Percentiles rank a stretch among this genome's conserved stretches.
phyloP scores from a whole-genome alignment of 2,797 vertebrate species.

The Mus spretus region DNA sequence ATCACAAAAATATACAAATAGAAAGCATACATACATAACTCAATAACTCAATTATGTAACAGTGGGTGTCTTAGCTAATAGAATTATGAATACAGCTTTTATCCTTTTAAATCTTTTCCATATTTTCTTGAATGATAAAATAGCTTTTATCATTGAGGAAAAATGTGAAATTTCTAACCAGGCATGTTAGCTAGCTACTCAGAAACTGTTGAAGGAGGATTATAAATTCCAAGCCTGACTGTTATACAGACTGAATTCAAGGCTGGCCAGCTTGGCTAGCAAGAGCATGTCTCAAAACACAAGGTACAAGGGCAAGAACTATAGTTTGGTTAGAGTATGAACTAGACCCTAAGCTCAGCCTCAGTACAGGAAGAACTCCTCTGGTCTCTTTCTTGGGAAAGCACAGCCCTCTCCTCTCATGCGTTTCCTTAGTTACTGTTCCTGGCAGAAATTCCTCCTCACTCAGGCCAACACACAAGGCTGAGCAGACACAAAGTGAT shows the following conservation, averaged over 20 bases:
- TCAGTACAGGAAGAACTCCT: background rate
- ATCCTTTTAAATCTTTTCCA: background rate
- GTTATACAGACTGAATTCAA: background rate
- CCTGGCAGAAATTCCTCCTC: background rate
- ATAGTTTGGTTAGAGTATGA: background rate
- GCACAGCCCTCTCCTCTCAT: background rate
- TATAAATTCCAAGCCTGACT: background rate
- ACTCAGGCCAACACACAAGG: background rate
- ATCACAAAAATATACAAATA: background rate
- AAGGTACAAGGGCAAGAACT: background rate
- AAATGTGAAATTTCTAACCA: background rate
- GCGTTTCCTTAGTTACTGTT: background rate
- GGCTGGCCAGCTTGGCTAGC: background rate
- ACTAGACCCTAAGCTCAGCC: background rate
- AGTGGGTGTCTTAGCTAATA: background rate
- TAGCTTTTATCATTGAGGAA: background rate
- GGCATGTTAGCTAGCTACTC: background rate
- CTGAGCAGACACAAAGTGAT: background rate
- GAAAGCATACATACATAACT: background rate
- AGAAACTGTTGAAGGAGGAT: background rate
- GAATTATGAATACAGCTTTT: background rate
- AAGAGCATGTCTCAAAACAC: background rate
- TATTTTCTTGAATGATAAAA: background rate
- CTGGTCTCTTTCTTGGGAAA: constrained; percentile 10
- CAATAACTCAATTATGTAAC: background rate